These are phyloP conservation scores for Athalia rosae DNA, from an alignment of 2,888 invertebrate species.

Conservation along the genomic window DNA sequence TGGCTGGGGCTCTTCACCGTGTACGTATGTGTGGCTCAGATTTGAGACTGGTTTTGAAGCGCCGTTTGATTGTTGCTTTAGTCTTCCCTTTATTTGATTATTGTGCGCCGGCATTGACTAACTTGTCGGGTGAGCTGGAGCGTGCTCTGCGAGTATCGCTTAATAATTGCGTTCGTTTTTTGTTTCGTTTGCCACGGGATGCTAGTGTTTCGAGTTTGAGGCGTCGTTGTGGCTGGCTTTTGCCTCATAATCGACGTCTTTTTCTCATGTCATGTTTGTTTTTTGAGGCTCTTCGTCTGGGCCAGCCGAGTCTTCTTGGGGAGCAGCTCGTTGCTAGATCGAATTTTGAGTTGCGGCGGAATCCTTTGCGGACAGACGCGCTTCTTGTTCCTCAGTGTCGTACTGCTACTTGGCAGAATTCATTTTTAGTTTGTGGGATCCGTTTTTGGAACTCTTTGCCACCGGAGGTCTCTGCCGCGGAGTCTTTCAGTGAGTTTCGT, in stretches of 20 bases:
- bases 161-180: slow-evolving; percentile 5
- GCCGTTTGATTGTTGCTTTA: not conserved
- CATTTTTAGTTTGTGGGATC: not conserved
- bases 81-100: slow-evolving; percentile 29
- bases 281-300: not conserved
- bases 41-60: not conserved
- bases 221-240: not conserved
- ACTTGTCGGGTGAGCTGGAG: not conserved
- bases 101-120: not conserved
- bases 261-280: not conserved
- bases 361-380: not conserved
- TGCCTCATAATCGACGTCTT: not conserved
- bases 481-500: no score
- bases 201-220: not conserved
- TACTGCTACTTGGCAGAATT: no score
- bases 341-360: not conserved
- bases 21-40: not conserved
- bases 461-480: not conserved
- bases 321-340: not conserved
- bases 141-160: not conserved
- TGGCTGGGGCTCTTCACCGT: not conserved
- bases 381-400: not conserved
- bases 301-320: not conserved
- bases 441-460: slow-evolving; percentile 12
- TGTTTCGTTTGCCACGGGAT: not conserved